Conservation (phyloP, 2,797 vertebrate genomes). For the Danionella dracula region DNA sequence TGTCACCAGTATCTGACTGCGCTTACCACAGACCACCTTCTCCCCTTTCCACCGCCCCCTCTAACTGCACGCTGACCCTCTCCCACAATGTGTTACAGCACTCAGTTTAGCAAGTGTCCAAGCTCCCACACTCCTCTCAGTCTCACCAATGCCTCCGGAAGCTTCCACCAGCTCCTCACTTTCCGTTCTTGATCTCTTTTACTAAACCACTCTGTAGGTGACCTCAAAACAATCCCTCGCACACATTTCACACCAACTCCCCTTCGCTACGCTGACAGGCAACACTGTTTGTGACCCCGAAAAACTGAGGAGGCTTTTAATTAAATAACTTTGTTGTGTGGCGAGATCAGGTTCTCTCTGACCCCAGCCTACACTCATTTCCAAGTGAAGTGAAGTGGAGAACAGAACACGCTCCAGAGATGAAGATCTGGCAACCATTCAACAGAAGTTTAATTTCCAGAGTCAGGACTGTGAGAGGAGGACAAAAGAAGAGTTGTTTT, state of each 20-base stretch:
- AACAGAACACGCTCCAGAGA: conserved; percentile 1
- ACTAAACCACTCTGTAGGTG: conserved; percentile 6
- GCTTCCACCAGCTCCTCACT: conserved; percentile 3
- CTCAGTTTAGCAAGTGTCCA: not conserved
- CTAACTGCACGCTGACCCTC: not conserved
- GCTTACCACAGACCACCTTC: not conserved
- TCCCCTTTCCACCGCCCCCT: not conserved
- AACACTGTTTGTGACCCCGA: conserved; percentile 3
- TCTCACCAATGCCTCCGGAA: conserved; percentile 15
- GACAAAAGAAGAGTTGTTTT: conserved; percentile 1
- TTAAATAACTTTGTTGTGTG: conserved; percentile 17
- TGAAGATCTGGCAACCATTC: conserved; percentile 22
- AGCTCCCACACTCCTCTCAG: conserved; percentile 11
- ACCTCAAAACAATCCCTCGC: conserved; percentile 14
- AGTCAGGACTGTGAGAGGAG: conserved; percentile 16
- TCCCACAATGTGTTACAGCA: not conserved
- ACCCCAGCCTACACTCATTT: conserved; percentile 23
- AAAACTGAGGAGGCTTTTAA: conserved; percentile 3
- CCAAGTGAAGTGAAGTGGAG: not conserved
- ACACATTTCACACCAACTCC: conserved; percentile 23
- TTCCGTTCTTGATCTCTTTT: conserved; percentile 14
- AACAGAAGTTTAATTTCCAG: conserved; percentile 11
- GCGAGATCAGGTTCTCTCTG: conserved; percentile 10
- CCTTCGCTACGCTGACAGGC: not conserved
- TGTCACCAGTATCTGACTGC: conserved; percentile 10